Evolutionary conservation across 2,888 invertebrate species (phyloP), one percentile per base, ranked within the genome.

Genomic region (Lasioglossum figueresi): DNA sequence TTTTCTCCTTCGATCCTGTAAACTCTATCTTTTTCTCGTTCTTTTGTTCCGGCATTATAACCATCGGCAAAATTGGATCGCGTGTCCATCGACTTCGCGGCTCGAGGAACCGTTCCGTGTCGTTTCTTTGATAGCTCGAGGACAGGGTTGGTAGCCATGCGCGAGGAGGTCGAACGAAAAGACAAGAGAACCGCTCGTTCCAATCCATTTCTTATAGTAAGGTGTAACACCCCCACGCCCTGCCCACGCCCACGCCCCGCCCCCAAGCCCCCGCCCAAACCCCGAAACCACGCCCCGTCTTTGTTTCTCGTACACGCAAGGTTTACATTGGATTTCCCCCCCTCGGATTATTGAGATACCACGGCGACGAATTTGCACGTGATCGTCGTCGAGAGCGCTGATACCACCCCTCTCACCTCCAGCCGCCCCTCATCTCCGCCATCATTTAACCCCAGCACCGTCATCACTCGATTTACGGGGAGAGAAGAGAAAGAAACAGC

Each of bases 141-240:
- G 37, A 68, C 34, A 34, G 68, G 37, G 68, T 68, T 68, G 68
- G 68, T 37, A 68, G 68, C 68, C 68, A 37, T 68, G 68, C 68
- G 37, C 68, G 68, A 68, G 16, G 68, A 48, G 48, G 23, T 70
- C 37, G 23, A 74, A 43, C 70, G 34, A 48, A 83, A 80, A 56
- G 31, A 59, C 71, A 83, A 37, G 34, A 63, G 76, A 82, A 76
- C 71, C 37, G 68, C 71, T 87, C 80, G 89, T 73, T 94, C 92
- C 93, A 94, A 94, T 94, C 94, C 94, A 94, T 94, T 66, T 94
- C 94, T 94, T 94, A 94, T 94, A 94, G 94, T 94, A 94, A 94
- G 94, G 94, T 94, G 86, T 78, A 70, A 71, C 78, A 31, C 16
- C 31, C 63, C 68, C 43, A 80, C 66, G n/a, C n/a, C n/a, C n/a